These are phyloP conservation scores for Felis catus DNA, from an alignment of 2,113 vertebrate genomes.

Conservation along the genomic window DNA sequence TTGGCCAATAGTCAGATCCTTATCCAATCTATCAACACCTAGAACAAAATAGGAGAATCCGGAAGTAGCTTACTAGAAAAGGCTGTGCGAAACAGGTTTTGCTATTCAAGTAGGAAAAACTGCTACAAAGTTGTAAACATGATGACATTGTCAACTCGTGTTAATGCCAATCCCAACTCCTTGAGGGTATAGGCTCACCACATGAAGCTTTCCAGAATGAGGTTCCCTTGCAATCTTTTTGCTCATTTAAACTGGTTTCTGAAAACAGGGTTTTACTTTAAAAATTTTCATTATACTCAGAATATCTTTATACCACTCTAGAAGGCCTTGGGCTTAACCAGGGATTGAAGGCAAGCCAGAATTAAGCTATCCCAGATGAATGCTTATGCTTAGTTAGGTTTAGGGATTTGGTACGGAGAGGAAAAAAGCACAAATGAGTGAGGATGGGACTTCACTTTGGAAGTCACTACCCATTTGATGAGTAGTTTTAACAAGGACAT, in stretches of 20 bases:
- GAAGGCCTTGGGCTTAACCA: background rate
- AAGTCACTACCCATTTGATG: background rate
- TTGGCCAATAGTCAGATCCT: conserved; percentile 99
- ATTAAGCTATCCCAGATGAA: background rate
- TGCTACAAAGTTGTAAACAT: background rate
- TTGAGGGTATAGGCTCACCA: conserved; percentile 1
- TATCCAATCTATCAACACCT: conserved; percentile 99
- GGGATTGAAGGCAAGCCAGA: background rate
- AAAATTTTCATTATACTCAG: background rate
- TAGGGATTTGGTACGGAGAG: background rate
- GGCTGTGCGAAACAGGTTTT: background rate
- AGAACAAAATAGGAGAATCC: conserved; percentile 71
- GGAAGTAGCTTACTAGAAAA: background rate
- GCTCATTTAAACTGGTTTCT: conserved; percentile 34
- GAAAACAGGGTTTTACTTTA: conserved; percentile 55
- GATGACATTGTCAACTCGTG: background rate
- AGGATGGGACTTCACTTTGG: background rate
- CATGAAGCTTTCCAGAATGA: background rate
- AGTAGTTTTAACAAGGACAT: conserved; percentile 25
- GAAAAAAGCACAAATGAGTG: background rate
- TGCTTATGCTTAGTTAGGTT: background rate
- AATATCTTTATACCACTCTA: background rate
- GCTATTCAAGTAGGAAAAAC: background rate
- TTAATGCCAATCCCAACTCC: background rate
- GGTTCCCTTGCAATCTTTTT: conserved; percentile 10